Conservation (phyloP, 2,888 invertebrate genomes). For the Lagria hirta region DNA sequence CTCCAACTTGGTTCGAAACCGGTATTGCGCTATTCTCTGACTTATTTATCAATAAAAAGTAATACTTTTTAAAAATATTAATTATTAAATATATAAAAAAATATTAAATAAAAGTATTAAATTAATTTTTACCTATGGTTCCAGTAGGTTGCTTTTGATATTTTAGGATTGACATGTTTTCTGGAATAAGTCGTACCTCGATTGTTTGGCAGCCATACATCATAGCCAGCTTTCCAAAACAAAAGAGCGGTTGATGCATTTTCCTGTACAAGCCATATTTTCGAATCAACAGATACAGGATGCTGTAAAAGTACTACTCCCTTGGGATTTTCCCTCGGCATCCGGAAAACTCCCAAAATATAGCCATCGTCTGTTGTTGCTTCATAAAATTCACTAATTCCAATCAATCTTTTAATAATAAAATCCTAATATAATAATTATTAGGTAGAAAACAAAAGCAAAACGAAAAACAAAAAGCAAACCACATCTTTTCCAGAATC, state of each 20-base stretch:
- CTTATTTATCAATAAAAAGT: no score
- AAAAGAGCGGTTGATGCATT: not conserved
- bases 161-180: not conserved
- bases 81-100: no score
- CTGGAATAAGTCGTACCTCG: not conserved
- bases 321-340: not conserved
- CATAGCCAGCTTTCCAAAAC: slow-evolving; percentile 1
- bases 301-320: not conserved
- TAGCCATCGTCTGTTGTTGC: slow-evolving; percentile 1
- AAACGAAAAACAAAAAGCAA: no score
- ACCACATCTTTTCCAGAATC: no score
- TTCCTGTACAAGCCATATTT: not conserved
- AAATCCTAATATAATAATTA: no score
- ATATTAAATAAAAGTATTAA: no score
- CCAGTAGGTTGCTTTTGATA: not conserved
- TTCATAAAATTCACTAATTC: not conserved
- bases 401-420: slow-evolving; percentile 1
- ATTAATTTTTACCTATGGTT: no score
- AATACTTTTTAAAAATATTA: no score
- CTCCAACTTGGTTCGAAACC: no score
- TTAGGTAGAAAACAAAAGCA: no score
- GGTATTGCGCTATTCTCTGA: no score
- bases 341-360: not conserved
- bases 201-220: slow-evolving; percentile 1
- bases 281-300: not conserved